Conservation (phyloP, 2,888 invertebrate genomes). For the Agonopterix arenella region DNA sequence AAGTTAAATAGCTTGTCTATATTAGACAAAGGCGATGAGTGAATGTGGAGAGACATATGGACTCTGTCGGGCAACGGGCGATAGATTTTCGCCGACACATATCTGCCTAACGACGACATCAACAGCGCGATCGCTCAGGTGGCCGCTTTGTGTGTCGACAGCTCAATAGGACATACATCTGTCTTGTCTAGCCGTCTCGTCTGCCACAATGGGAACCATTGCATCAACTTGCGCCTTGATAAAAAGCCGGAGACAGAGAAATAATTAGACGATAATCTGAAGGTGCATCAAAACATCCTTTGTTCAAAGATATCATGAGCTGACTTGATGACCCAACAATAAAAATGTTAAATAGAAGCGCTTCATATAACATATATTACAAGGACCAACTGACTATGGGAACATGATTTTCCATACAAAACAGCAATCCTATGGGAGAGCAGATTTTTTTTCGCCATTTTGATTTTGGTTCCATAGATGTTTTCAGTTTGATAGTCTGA, state of each 20-base stretch:
- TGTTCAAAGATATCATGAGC: no score
- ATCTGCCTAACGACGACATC: conserved; percentile 30
- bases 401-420: no score
- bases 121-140: conserved; percentile 38
- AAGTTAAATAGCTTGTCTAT: conserved; percentile 7
- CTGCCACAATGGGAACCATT: conserved; percentile 31
- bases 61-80: conserved; percentile 12
- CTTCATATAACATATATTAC: no score
- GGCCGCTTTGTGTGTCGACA: conserved; percentile 39
- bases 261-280: not conserved
- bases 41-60: conserved; percentile 9
- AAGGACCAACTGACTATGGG: no score
- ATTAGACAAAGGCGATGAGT: conserved; percentile 16
- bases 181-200: conserved; percentile 33
- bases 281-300: no score
- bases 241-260: conserved; percentile 1
- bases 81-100: conserved; percentile 14
- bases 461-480: no score
- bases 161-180: conserved; percentile 51
- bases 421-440: no score
- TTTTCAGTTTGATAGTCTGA: no score
- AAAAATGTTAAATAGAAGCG: no score
- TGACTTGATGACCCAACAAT: no score
- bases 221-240: conserved; percentile 19
- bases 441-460: no score